Percentiles rank a stretch among this genome's conserved stretches.
Evolutionary conservation across 2,113 vertebrate genomes (phyloP).

Genomic region (Solea solea): DNA sequence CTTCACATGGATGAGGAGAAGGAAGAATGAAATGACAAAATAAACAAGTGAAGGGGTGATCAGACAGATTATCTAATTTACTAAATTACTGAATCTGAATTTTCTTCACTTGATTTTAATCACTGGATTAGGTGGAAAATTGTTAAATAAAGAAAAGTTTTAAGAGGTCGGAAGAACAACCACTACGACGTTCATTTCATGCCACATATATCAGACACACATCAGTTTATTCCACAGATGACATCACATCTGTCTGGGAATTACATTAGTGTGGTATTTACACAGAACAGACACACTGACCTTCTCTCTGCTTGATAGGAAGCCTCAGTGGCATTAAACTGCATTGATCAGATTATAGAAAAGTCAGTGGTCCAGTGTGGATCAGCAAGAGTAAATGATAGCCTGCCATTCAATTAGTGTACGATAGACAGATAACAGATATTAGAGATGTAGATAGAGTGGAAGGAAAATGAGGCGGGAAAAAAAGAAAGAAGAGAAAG

Average conservation of each 20-base stretch:
- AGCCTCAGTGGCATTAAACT: conserved; percentile 64
- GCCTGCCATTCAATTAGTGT: background rate
- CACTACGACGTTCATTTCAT: too few relatives aligned
- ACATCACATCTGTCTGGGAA: background rate
- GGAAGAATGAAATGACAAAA: conserved; percentile 3
- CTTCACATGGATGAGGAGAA: background rate
- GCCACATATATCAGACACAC: too few relatives aligned
- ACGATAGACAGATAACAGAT: conserved; percentile 5
- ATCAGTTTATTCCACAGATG: too few relatives aligned
- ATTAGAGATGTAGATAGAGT: conserved; percentile 11
- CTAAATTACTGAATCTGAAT: too few relatives aligned
- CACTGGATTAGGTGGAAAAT: too few relatives aligned
- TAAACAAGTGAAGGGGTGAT: background rate
- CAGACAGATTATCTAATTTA: too few relatives aligned
- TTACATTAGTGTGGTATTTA: conserved; percentile 58
- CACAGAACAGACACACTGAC: conserved; percentile 59
- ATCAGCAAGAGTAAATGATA: conserved; percentile 32
- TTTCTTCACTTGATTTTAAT: too few relatives aligned
- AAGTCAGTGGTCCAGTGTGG: conserved; percentile 31
- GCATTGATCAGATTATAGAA: conserved; percentile 64
- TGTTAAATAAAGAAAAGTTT: too few relatives aligned
- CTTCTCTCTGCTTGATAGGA: conserved; percentile 66
- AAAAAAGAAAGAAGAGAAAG: conserved; percentile 21
- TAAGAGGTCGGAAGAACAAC: too few relatives aligned
- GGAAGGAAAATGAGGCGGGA: background rate